Evolutionary conservation across 2,113 vertebrate genomes (phyloP), one percentile per base, ranked within the genome.

Genomic region (Crypturellus undulatus): DNA sequence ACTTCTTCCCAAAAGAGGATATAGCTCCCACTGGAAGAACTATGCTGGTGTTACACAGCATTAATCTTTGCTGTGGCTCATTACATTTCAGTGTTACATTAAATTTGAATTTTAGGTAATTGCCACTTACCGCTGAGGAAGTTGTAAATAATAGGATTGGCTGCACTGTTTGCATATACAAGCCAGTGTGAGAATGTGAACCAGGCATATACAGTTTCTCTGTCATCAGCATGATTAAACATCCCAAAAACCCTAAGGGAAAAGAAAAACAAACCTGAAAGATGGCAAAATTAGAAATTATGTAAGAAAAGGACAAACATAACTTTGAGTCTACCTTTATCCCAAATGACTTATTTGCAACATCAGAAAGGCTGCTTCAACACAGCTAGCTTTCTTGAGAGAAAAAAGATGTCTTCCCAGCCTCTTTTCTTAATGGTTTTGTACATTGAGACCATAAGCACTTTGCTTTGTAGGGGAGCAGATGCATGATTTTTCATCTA

Each of bases 121-220:
- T 62, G 84, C 85, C 85, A 98, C 99, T 99, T 95, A 99, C 99
- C 99, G 85, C 99, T 99, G 72, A 99, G 98, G 96, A 99, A 99
- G 96, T 99, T 99, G 96, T 99, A 99, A 98, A 99, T 99, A 90
- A 99, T 99, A 71, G 99, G 99, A 96, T 99, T 99, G 70, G 98
- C 99, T 76, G 99, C 99, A 94, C 99, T 99, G 93, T 99, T 99
- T 88, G 99, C 99, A 52, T 99, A 99, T 12, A 99, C 99, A 65
- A 99, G 98, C 99, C 99, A 99, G 83, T 99, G 99, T 76, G 99
- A 99, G 96, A 99, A 99, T 1, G 98, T 99, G 96, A 99, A 99
- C 99, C 99, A 99, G 45, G 99, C 99, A 1, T 99, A 99, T 15
- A 99, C 98, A 12, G 98, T 99, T 96, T 99, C 99, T 98, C 99